A percentile compares a stretch with the other conserved stretches of the same genome.
Conservation (phyloP, 2,113 vertebrate species). For the Tricholaema leucomelas region DNA sequence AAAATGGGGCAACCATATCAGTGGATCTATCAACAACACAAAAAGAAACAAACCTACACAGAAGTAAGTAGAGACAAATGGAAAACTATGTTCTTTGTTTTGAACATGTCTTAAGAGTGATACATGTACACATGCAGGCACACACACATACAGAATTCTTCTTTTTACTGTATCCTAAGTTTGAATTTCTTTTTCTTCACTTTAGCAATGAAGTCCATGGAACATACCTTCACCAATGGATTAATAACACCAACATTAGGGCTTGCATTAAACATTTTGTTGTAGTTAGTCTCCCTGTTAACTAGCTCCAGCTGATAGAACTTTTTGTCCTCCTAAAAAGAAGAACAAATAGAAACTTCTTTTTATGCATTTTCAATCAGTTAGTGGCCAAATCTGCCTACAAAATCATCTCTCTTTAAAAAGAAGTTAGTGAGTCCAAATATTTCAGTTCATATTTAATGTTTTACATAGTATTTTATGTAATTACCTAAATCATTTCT, state of each 20-base stretch:
- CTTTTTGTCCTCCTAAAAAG: constrained; percentile 96
- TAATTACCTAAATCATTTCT: not conserved
- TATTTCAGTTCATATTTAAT: constrained; percentile 4
- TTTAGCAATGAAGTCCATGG: constrained; percentile 63
- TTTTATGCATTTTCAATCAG: constrained; percentile 65
- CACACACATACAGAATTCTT: not conserved
- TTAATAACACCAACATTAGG: constrained; percentile 98
- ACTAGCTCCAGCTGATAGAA: constrained; percentile 99
- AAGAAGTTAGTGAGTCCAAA: constrained; percentile 20
- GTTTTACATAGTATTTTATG: not conserved
- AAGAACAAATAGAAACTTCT: constrained; percentile 76
- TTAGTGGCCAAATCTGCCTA: constrained; percentile 31
- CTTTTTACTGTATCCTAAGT: not conserved
- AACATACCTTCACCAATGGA: constrained; percentile 95
- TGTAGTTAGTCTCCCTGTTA: constrained; percentile 99
- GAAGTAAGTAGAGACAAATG: constrained; percentile 17
- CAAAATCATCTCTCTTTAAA: not conserved
- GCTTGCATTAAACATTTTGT: constrained; percentile 97
- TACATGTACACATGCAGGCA: not conserved
- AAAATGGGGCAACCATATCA: not conserved
- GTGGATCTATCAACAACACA: not conserved
- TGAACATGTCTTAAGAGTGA: not conserved
- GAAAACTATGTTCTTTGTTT: not conserved
- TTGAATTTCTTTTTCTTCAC: constrained; percentile 30
- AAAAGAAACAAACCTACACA: constrained; percentile 22